Conservation (phyloP, 2,888 invertebrate species). For the Bunonema sp. region DNA sequence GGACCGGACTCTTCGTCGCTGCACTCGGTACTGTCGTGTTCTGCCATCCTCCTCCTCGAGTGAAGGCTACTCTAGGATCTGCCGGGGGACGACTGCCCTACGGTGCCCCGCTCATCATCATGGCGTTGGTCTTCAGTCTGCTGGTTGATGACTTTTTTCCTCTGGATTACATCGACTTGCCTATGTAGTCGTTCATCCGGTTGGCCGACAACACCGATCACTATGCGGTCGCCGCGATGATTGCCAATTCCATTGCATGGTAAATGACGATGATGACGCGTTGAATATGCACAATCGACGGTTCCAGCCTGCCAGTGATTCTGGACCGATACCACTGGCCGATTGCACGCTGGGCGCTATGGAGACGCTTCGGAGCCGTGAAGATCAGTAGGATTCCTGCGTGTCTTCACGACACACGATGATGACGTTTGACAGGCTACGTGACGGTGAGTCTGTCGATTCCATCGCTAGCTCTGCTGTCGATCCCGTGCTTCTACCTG, state of each 20-base stretch:
- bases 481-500: conserved; percentile 20
- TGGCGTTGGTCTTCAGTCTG: too few relatives aligned
- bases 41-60: too few relatives aligned
- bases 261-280: conserved; percentile 6
- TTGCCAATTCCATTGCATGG: conserved; percentile 24
- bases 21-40: too few relatives aligned
- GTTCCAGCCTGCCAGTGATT: conserved; percentile 17
- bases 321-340: conserved; percentile 13
- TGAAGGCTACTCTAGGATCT: too few relatives aligned
- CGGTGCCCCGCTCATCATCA: too few relatives aligned
- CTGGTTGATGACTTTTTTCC: too few relatives aligned
- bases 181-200: conserved; percentile 25
- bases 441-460: conserved; percentile 14
- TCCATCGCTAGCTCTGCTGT: conserved; percentile 17
- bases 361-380: conserved; percentile 21
- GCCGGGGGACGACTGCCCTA: conserved; percentile 18
- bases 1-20: conserved; percentile 20
- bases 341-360: conserved; percentile 17
- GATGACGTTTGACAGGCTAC: conserved; percentile 12
- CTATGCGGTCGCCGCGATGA: conserved; percentile 20
- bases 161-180: too few relatives aligned
- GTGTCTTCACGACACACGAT: too few relatives aligned
- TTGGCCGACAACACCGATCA: conserved; percentile 19
- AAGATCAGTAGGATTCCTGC: too few relatives aligned
- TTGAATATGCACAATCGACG: too few relatives aligned